These are phyloP conservation scores for Varecia variegata DNA, from an alignment of 2,797 vertebrate genomes.

Conservation along the genomic window DNA sequence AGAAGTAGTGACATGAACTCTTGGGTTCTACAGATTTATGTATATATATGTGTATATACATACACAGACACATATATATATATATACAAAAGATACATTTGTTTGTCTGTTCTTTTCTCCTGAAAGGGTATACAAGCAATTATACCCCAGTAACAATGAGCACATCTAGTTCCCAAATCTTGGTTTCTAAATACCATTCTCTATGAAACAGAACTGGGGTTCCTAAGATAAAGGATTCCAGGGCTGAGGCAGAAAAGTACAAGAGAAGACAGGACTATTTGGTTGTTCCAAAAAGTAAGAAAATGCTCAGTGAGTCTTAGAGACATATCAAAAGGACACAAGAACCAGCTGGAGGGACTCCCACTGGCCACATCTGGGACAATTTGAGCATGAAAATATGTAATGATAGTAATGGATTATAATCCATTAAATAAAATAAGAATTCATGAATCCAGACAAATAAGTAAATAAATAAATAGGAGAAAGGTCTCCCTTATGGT, in stretches of 20 bases:
- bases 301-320: not conserved
- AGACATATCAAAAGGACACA: not conserved
- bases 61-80: not conserved
- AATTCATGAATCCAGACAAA: not conserved
- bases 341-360: not conserved
- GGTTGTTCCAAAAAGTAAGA: not conserved
- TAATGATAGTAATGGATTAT: not conserved
- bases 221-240: not conserved
- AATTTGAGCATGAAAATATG: not conserved
- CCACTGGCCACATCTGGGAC: not conserved
- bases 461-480: not conserved
- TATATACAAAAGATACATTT: not conserved
- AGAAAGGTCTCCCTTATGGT: not conserved
- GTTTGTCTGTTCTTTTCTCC: not conserved
- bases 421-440: not conserved
- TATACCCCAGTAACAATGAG: not conserved
- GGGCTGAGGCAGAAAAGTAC: not conserved
- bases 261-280: not conserved
- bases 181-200: constrained; percentile 13
- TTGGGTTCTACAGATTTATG: not conserved
- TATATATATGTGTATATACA: not conserved
- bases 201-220: not conserved
- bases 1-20: not conserved
- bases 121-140: not conserved
- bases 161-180: not conserved